Evolutionary conservation across 2,113 vertebrate species (phyloP).

Genomic region (Oreochromis aureus): DNA sequence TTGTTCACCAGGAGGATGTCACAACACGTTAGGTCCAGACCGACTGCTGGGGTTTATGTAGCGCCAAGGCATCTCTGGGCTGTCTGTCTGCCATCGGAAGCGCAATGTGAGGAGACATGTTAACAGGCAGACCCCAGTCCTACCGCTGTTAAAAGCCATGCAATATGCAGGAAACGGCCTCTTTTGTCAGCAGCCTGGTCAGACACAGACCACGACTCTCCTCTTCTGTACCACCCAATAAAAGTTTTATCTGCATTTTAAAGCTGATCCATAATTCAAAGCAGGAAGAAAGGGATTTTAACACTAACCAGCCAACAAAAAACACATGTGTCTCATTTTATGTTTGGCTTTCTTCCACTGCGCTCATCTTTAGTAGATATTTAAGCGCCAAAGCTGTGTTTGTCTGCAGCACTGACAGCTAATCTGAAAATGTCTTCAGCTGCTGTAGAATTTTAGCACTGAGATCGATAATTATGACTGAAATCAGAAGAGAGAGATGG

Average conservation of each 20-base stretch:
- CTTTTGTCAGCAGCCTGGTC: slow-evolving; percentile 66
- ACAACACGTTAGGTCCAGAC: slow-evolving; percentile 56
- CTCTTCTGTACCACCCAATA: slow-evolving; percentile 66
- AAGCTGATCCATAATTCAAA: slow-evolving; percentile 73
- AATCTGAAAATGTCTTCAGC: not conserved
- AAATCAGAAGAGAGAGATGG: not conserved
- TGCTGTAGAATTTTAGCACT: not conserved
- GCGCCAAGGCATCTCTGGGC: slow-evolving; percentile 49
- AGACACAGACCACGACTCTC: slow-evolving; percentile 53
- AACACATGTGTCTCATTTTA: slow-evolving; percentile 45
- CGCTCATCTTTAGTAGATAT: not conserved
- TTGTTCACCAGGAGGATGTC: slow-evolving; percentile 46
- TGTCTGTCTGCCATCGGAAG: slow-evolving; percentile 61
- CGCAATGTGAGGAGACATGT: slow-evolving; percentile 72
- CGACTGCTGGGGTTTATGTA: slow-evolving; percentile 52
- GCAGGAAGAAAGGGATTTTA: slow-evolving; percentile 68
- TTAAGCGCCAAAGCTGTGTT: not conserved
- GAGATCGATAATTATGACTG: not conserved
- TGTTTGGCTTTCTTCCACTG: not conserved
- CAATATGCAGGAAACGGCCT: slow-evolving; percentile 73
- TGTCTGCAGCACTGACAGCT: not conserved
- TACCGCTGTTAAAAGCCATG: slow-evolving; percentile 71
- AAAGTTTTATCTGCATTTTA: slow-evolving; percentile 76
- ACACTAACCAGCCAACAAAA: slow-evolving; percentile 52
- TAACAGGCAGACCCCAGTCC: slow-evolving; percentile 65